Evolutionary conservation across 2,113 vertebrate genomes (phyloP), one percentile per base, ranked within the genome.

Genomic region (Oryzias javanicus): DNA sequence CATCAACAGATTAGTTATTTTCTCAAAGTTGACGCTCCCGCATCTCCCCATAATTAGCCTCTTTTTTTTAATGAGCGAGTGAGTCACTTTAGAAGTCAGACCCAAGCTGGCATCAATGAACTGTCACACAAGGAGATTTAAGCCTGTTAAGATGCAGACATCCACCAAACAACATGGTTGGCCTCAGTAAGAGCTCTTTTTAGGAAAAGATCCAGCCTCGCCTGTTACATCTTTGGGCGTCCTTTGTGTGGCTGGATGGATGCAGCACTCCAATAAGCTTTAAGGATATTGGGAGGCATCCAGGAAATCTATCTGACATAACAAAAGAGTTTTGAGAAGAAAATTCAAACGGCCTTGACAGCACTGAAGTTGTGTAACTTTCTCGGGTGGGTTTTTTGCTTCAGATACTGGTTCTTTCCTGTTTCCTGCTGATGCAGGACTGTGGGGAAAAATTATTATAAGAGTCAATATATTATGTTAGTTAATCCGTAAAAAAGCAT

Each of bases 301-400:
- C 89, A 91, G 83, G 65, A 87, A 86, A 79, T 86, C 71, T 60
- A 80, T 87, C 78, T 73, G 83, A 88, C 81, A 80, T 88, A 80
- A 84, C 81, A 88, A 87, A 89, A 82, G 83, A 80, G 66, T 77
- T 89, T 73, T 88, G 85, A 90, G 89, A 87, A 88, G 76, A 83
- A 86, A 81, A 79, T 20, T 62, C 68, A 79, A 77, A 78, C 51
- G 42, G 72, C 62, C 76, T 76, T 79, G 72, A 72, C 57, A 58
- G 44, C 77, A 63, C 46, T 74, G 71, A 76, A 74, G 76, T 69
- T 53, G 46, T 53, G 46, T 54, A 55, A 76, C 75, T 79, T 80
- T 74, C 56, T 64, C 53, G 12, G 61, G 15, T 20, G 49, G 2
- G 4, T 24, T 13, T 69, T 77, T 67, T 55, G 49, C 42, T 49